Evolutionary conservation across 2,113 vertebrate species (phyloP), one percentile per base, ranked within the genome.

Genomic region (Calypte anna): DNA sequence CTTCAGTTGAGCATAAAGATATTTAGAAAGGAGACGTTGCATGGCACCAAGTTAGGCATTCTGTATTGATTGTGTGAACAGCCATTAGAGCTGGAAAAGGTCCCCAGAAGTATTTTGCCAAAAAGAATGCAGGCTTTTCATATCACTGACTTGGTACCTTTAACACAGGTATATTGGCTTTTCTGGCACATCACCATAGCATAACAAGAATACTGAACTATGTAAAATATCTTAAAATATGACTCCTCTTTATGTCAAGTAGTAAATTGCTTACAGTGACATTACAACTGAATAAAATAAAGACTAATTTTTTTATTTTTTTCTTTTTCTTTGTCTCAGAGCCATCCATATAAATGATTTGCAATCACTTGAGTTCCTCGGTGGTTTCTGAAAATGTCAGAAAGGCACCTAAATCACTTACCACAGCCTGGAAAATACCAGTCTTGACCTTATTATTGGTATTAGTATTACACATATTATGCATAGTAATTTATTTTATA

Each of bases 101-200:
- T 44, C 58, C 54, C 36, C 70, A 53, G 7, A 69, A 72, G n/a
- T 61, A 33, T 61, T 69, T 81, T 74, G 15, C 82, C 80, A 72
- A 90, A 43, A 19, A 90, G 21, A 82, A 75, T 0, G 1, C 14
- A 80, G 76, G 59, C 67, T 63, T 83, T 75, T 44, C 51, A 9
- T 46, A 22, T 31, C 24, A 63, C 24, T 68, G 31, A 66, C 54
- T 58, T 14, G 3, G 46, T 77, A 12, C 31, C 24, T 14, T 46
- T 4, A 2, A 89, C 62, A 68, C 12, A 24, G 1, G 0, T 21
- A 9, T 14, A 53, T 3, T 38, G 44, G 5, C 2, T 1, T 9
- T 61, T 87, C 84, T 33, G 51, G 30, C 17, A 46, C 24, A 75
- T 57, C 13, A 40, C 38, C 44, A 31, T 58, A 93, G 17, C 38